Evolutionary conservation across 64 coral and sea anemone genomes (phyloP), one percentile per base, ranked within the genome.

Genomic region (Montipora foliosa): DNA sequence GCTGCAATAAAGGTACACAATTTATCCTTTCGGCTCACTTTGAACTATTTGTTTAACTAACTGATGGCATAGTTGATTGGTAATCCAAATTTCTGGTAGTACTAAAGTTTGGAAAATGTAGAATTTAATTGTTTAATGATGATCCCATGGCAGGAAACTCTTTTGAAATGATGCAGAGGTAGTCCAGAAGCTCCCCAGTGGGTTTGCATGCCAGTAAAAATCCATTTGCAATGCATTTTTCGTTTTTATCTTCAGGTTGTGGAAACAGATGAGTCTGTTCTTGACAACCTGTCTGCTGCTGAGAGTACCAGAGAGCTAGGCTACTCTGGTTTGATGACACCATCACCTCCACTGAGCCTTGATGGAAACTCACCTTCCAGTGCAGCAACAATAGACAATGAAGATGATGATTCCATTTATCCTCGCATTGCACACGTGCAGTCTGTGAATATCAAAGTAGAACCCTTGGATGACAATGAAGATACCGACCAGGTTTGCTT

Each of bases 351-450:
- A 8, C 57, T 89, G 17, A 98, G 96, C 83, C 50, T 94, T 80
- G 66, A 87, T n/a, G 81, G 72, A 20, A 76, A 91, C 44, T 89
- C 79, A n/a, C 90, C 93, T 50, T 73, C 77, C 13, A 85, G 85
- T 14, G 93, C 84, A 13, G 9, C 75, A 74, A 62, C 58, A 37
- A 57, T 90, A 24, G 81, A 85, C 48, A 93, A 98, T 98, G 96
- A 91, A 5, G 84, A 79, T 69, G 96, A 98, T 69, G 89, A 92
- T 21, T 74, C 69, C 17, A 22, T 92, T 12, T 98, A 95, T 75
- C 96, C 96, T 62, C 90, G 88, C 25, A 98, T 98, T 44, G 87
- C 96, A 49, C 96, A 98, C 89, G 96, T 98, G 37, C 93, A 94
- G 68, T 94, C 96, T 62, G 96, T 98, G 37, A 90, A 83, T 70